Percentiles rank a stretch among this genome's conserved stretches.
phyloP scores from a whole-genome alignment of 2,888 invertebrate genomes.

The Drosophila lutescens region DNA sequence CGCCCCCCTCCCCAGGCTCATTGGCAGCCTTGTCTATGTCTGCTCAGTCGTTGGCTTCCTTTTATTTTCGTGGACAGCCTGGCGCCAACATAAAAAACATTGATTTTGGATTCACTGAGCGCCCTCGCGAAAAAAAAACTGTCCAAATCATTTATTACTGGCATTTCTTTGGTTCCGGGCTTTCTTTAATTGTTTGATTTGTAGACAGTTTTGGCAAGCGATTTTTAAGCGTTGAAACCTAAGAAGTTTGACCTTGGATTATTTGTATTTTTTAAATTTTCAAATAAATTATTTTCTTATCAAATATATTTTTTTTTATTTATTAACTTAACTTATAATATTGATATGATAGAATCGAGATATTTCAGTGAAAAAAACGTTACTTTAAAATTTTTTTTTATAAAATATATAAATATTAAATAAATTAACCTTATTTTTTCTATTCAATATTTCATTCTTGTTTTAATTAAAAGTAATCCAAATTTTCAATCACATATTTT shows the following conservation, averaged over 20 bases:
- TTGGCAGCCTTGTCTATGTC: slow-evolving; percentile 35
- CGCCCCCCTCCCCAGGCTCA: slow-evolving; percentile 12
- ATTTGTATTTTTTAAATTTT: neutral
- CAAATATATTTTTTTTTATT: too few relatives aligned
- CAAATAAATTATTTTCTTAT: too few relatives aligned
- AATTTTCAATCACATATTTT: neutral
- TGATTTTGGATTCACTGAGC: slow-evolving; percentile 59
- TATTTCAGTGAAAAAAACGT: too few relatives aligned
- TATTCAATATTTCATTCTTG: too few relatives aligned
- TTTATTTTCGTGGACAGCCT: slow-evolving; percentile 71
- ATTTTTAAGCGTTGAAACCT: too few relatives aligned
- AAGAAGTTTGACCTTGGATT: neutral
- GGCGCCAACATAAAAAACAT: slow-evolving; percentile 77
- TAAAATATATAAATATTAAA: too few relatives aligned
- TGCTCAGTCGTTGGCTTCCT: slow-evolving; percentile 44
- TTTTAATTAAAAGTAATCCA: neutral
- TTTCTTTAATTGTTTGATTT: slow-evolving; percentile 18
- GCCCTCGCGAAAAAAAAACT: slow-evolving; percentile 31
- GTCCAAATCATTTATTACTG: slow-evolving; percentile 24
- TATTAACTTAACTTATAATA: too few relatives aligned
- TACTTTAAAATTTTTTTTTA: too few relatives aligned
- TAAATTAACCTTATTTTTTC: too few relatives aligned
- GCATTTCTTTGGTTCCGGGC: neutral
- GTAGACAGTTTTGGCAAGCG: neutral
- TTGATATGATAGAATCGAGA: too few relatives aligned